Percentiles rank a stretch among this genome's conserved stretches.
phyloP scores from a whole-genome alignment of 1,140 invertebrate genomes.

The Ceratitis capitata region DNA sequence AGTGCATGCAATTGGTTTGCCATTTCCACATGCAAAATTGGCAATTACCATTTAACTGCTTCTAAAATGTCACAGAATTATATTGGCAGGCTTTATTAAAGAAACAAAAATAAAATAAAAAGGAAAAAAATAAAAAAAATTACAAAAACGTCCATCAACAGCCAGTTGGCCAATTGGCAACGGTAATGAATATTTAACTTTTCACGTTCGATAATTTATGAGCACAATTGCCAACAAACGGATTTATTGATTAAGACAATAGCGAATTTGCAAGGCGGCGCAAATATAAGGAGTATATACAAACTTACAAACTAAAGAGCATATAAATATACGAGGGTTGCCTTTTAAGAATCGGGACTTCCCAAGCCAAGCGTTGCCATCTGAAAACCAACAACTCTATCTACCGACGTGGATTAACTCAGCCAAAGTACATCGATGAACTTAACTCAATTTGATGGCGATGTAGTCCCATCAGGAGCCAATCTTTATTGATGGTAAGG shows the following conservation, averaged over 20 bases:
- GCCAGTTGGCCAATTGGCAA: background rate
- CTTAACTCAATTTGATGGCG: too few species aligned
- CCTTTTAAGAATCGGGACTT: too few species aligned
- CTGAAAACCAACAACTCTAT: too few species aligned
- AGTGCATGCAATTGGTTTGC: background rate
- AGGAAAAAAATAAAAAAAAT: background rate
- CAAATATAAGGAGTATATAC: too few species aligned
- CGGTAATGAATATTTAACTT: background rate
- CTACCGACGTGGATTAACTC: too few species aligned
- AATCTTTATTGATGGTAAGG: too few species aligned
- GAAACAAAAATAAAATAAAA: too few species aligned
- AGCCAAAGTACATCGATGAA: too few species aligned
- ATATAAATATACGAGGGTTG: too few species aligned
- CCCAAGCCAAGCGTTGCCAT: too few species aligned
- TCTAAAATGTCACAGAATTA: constrained; percentile 10
- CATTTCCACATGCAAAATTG: background rate
- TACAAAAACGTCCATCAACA: background rate
- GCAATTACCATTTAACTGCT: background rate
- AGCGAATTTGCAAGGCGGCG: background rate
- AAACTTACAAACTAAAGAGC: too few species aligned
- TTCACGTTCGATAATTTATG: constrained; percentile 43
- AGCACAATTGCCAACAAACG: constrained; percentile 40
- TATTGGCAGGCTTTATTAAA: background rate
- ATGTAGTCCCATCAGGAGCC: too few species aligned
- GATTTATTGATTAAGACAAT: constrained; percentile 45